A percentile compares a stretch with the other conserved stretches of the same genome.
Conservation (phyloP, 2,888 invertebrate species). For the Criorhina ranunculi region DNA sequence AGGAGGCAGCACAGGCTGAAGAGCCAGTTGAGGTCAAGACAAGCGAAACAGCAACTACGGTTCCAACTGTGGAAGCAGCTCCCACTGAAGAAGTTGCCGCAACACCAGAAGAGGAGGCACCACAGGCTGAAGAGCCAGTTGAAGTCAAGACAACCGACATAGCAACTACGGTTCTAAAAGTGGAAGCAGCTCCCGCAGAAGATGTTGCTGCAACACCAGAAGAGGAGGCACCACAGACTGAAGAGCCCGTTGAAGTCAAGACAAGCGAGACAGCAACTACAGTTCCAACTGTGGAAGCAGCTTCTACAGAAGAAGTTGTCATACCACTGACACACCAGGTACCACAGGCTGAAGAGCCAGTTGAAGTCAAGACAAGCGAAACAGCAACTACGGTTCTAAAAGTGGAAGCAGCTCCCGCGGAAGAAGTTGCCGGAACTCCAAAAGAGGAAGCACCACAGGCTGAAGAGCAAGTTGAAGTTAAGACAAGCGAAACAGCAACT, state of each 20-base stretch:
- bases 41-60: too few relatives aligned
- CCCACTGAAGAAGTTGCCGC: too few relatives aligned
- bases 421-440: too few relatives aligned
- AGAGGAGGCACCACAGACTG: not conserved
- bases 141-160: too few relatives aligned
- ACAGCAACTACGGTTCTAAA: not conserved
- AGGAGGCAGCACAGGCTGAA: too few relatives aligned
- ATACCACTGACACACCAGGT: too few relatives aligned
- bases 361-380: not conserved
- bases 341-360: not conserved
- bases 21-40: too few relatives aligned
- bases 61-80: too few relatives aligned
- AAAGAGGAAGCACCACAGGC: not conserved
- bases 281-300: not conserved
- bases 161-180: not conserved
- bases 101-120: too few relatives aligned
- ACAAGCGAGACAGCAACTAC: not conserved
- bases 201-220: not conserved
- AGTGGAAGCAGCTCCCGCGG: too few relatives aligned
- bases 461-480: not conserved
- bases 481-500: not conserved
- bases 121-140: too few relatives aligned
- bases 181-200: too few relatives aligned
- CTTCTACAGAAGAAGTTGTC: not conserved
- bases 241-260: not conserved